A percentile compares a stretch with the other conserved stretches of the same genome.
Evolutionary conservation across 2,113 vertebrate genomes (phyloP).

Genomic region (Glaucomys volans): DNA sequence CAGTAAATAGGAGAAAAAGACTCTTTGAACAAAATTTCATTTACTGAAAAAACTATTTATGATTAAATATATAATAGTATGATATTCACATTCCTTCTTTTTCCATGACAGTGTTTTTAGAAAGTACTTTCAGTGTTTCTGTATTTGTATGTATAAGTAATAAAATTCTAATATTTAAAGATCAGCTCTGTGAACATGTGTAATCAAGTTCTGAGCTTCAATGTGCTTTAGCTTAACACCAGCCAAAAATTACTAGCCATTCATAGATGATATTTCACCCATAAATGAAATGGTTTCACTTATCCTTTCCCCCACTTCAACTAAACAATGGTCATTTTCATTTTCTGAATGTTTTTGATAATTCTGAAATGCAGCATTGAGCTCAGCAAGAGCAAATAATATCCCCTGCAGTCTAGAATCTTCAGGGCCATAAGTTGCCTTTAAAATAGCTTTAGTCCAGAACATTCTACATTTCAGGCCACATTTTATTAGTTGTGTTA

Average conservation of each 20-base stretch:
- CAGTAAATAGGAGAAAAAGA: not conserved
- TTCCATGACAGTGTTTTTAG: not conserved
- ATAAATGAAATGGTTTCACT: not conserved
- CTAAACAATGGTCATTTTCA: conserved; percentile 8
- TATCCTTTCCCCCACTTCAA: not conserved
- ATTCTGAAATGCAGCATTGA: conserved; percentile 35
- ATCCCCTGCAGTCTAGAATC: not conserved
- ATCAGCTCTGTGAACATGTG: not conserved
- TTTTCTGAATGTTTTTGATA: conserved; percentile 26
- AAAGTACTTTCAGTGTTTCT: not conserved
- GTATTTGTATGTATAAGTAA: not conserved
- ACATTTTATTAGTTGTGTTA: conserved; percentile 74
- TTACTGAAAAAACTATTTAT: conserved; percentile 42
- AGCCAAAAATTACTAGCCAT: not conserved
- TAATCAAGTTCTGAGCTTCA: not conserved
- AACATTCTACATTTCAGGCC: conserved; percentile 39
- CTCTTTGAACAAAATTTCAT: conserved; percentile 26
- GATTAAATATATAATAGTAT: not conserved
- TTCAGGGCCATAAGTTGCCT: conserved; percentile 54
- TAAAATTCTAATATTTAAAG: conserved; percentile 33
- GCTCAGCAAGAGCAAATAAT: not conserved
- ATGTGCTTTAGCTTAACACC: not conserved
- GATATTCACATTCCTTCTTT: not conserved
- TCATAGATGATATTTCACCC: not conserved
- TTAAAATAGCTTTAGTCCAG: conserved; percentile 73